Conservation (phyloP, 2,113 vertebrate species). For the Nannospalax galili region DNA sequence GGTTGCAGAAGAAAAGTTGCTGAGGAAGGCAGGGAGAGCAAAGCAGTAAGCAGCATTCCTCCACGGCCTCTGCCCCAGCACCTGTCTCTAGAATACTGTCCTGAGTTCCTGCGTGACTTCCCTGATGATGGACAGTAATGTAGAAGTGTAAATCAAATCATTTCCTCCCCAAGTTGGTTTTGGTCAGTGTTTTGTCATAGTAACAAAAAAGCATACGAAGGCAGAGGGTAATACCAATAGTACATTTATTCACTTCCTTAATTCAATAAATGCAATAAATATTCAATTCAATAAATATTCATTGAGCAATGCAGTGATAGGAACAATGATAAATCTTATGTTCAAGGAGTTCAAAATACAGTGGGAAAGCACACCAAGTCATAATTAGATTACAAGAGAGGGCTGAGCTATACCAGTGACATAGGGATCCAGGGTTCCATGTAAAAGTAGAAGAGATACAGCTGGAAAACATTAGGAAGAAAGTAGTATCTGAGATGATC, state of each 20-base stretch:
- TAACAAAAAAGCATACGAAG: too few relatives aligned
- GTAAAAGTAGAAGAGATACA: not conserved
- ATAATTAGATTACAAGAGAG: not conserved
- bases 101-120: too few relatives aligned
- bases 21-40: too few relatives aligned
- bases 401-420: not conserved
- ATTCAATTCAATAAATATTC: not conserved
- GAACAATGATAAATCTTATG: not conserved
- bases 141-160: too few relatives aligned
- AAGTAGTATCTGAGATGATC: not conserved
- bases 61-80: too few relatives aligned
- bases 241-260: not conserved
- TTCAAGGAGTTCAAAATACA: not conserved
- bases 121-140: too few relatives aligned
- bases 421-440: not conserved
- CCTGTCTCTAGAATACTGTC: too few relatives aligned
- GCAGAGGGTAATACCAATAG: not conserved
- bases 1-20: too few relatives aligned
- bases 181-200: too few relatives aligned
- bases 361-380: not conserved
- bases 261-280: not conserved
- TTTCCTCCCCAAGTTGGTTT: too few relatives aligned
- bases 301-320: not conserved
- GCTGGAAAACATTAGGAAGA: not conserved
- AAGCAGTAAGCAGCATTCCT: too few relatives aligned